Conservation (phyloP, 1,140 invertebrate species). For the Vollenhovia emeryi region DNA sequence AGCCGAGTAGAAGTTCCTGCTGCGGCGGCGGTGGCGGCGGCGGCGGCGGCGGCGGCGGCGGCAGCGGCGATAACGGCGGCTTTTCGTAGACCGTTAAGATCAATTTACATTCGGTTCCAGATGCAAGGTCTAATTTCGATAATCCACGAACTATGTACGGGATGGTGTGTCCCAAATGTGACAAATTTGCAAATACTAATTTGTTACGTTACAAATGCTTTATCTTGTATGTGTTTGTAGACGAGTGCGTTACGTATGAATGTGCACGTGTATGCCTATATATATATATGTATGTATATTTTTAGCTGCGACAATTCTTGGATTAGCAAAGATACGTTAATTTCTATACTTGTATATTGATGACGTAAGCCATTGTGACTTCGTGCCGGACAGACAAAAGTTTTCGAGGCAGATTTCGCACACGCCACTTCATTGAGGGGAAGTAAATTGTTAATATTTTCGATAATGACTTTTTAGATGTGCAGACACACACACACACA, state of each 20-base stretch:
- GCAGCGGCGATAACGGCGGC: constrained; percentile 56
- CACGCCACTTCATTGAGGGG: not conserved
- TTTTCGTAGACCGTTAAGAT: constrained; percentile 79
- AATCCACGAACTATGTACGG: constrained; percentile 1
- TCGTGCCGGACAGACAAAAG: not conserved
- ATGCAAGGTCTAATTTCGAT: constrained; percentile 58
- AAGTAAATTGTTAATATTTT: not conserved
- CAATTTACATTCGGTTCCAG: constrained; percentile 28
- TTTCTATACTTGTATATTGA: not conserved
- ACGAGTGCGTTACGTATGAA: constrained; percentile 3
- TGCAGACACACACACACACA: too few species aligned
- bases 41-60: constrained; percentile 16
- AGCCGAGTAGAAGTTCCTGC: constrained; percentile 80
- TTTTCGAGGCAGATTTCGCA: not conserved
- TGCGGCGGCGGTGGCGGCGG: constrained; percentile 70
- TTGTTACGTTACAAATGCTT: constrained; percentile 2
- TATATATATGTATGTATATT: constrained; percentile 18
- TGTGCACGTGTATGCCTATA: constrained; percentile 2
- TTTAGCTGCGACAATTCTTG: constrained; percentile 26
- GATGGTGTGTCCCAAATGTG: not conserved
- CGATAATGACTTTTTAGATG: not conserved
- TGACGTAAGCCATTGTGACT: not conserved
- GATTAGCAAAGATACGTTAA: constrained; percentile 8
- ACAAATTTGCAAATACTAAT: constrained; percentile 10
- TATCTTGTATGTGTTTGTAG: not conserved